Conservation (phyloP, 1,140 invertebrate species). For the Pissodes strobi region DNA sequence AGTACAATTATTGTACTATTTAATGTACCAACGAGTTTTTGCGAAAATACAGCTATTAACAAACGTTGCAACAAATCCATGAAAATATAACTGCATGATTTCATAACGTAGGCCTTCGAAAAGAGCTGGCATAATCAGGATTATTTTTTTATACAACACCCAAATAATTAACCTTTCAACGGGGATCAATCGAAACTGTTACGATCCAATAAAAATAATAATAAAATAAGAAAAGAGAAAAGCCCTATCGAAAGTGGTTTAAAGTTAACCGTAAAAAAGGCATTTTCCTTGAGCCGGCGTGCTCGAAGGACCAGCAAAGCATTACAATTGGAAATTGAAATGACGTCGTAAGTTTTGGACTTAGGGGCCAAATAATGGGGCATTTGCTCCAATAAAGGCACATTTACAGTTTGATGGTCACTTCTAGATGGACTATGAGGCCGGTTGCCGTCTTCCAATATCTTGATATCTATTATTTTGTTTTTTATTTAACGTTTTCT, state of each 20-base stretch:
- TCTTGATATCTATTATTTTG: too few relatives aligned
- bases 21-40: too few relatives aligned
- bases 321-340: slow-evolving; percentile 56
- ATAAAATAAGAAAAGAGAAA: slow-evolving; percentile 39
- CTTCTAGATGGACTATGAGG: slow-evolving; percentile 26
- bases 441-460: too few relatives aligned
- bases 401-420: slow-evolving; percentile 49
- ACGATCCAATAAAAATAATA: slow-evolving; percentile 43
- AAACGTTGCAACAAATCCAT: too few relatives aligned
- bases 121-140: slow-evolving; percentile 13
- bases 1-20: too few relatives aligned
- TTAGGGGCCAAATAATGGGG: slow-evolving; percentile 48
- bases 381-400: slow-evolving; percentile 46
- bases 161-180: slow-evolving; percentile 34
- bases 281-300: slow-evolving; percentile 40
- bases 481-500: too few relatives aligned
- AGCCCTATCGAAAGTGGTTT: slow-evolving; percentile 36
- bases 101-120: too few relatives aligned
- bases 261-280: slow-evolving; percentile 46
- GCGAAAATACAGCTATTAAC: too few relatives aligned
- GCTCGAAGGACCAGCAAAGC: slow-evolving; percentile 33
- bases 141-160: slow-evolving; percentile 25
- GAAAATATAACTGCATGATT: too few relatives aligned
- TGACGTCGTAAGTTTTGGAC: slow-evolving; percentile 49
- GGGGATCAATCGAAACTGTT: slow-evolving; percentile 41